Base-by-base conservation (phyloP, 2,113 vertebrate genomes). In the Apteryx owenii region DNA sequence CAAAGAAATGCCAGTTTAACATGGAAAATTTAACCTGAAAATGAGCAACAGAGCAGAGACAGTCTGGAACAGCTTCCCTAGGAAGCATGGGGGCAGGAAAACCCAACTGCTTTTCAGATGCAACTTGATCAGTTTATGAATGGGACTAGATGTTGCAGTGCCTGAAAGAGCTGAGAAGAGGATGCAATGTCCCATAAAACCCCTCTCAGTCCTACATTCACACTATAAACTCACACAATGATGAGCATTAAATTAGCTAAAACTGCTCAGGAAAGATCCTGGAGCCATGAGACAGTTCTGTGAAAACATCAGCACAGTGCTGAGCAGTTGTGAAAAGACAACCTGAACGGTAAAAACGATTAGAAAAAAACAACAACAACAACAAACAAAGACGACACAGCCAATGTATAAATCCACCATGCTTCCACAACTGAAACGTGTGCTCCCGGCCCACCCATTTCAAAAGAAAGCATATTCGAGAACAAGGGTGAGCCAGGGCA, bases 11-110 rank as follows among this genome's bases (percentile, higher is more conserved):
- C 50, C 85, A 62, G 83, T 85, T 94, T 76, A 85, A 96, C 81
- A 88, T 20, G 58, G 82, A 91, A 94, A 96, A 95, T 91, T 96
- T 88, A 96, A 94, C 68, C 50, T 84, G 90, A 80, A 91, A 96
- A 93, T 84, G 42, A 72, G 46, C 93, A 95, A 90, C 15, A 64
- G 48, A 91, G 92, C 82, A 88, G 66, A 91, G 66, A 85, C 22
- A 62, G 50, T 44, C 54, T 62, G 75, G 54, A 94, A 94, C 29
- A 88, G 71, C 60, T 93, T 93, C 50, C 58, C 68, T 90, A 78
- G 54, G 29, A 94, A 96, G 60, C 71, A 88, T 1, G 10, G 12
- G 28, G 79, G 71, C 71, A 95, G n/a, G 68, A 93, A 90, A 78
- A 88, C 51, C 79, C 76, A 94, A 88, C 48, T 65, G 48, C 70